Base-by-base conservation (phyloP, 2,888 invertebrate genomes). In the Tiphia femorata region DNA sequence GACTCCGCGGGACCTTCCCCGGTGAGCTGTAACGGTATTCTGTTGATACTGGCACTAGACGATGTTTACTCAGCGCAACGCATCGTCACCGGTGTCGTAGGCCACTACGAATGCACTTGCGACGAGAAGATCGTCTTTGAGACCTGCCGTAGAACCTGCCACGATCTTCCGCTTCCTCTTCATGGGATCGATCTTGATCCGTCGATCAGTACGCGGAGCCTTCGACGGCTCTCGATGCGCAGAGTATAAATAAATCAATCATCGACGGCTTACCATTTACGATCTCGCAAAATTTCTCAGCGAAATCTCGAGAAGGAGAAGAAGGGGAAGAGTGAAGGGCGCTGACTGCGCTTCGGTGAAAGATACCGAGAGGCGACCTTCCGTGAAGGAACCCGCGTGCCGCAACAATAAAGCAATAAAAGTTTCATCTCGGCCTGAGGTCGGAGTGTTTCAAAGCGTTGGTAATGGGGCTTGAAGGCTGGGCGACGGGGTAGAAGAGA, bases 391-490 rank as follows among this genome's bases (percentile, higher is more conserved):
- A 38, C 49, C 55, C 23, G 49, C 50, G 49, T 58, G 59, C 58
- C 37, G 58, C 65, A 66, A 66, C 69, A 71, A 69, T 67, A 73
- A 61, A 70, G 67, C 58, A 64, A 65, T 60, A 62, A 73, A 68
- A 72, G 61, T 60, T 53, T 62, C 68, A 66, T 72, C n/a, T n/a
- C 47, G 63, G 69, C 30, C 38, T 33, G 47, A 37, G 44, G 65
- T 64, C n/a, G 49, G 64, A 54, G 59, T 58, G 64, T 71, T 65
- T 79, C 76, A 80, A 81, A 80, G 79, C 70, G 71, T 54, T 56
- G 76, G 77, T 80, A 80, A 81, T 81, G 80, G 75, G 73, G 78
- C 80, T 75, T 77, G 75, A 76, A 79, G 70, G 75, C 73, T 70
- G 67, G 56, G 62, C 64, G 63, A 60, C n/a, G n/a, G 62, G 46